phyloP scores from a whole-genome alignment of 2,113 vertebrate species.

The Coryphaenoides rupestris region DNA sequence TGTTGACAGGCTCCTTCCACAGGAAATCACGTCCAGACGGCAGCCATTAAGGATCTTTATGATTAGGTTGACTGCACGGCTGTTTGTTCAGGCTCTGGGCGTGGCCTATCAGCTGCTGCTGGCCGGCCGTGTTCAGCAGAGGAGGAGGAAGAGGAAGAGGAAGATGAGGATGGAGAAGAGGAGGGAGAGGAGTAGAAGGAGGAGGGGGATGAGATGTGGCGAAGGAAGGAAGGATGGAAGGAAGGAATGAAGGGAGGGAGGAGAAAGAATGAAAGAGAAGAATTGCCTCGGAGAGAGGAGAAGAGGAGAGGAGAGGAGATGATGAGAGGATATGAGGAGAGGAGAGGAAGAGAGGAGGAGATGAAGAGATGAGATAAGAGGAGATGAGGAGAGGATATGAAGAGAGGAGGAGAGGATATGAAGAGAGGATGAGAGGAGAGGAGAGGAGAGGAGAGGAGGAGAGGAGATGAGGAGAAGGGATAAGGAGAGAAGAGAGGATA shows the following conservation, averaged over 20 bases:
- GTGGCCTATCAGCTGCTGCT: slow-evolving; percentile 56
- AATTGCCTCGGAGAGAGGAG: background rate
- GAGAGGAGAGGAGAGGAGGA: background rate
- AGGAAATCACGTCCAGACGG: slow-evolving; percentile 50
- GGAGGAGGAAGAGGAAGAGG: slow-evolving; percentile 40
- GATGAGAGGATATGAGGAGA: background rate
- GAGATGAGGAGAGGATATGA: background rate
- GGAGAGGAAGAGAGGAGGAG: background rate
- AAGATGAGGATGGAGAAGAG: background rate
- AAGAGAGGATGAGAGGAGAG: background rate
- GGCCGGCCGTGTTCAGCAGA: slow-evolving; percentile 51
- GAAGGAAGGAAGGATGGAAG: background rate
- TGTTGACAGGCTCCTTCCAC: slow-evolving; percentile 42
- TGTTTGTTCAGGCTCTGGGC: slow-evolving; percentile 66
- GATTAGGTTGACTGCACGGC: slow-evolving; percentile 63
- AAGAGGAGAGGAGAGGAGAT: slow-evolving; percentile 7
- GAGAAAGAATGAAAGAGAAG: background rate
- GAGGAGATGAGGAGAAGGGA: background rate
- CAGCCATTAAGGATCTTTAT: slow-evolving; percentile 71
- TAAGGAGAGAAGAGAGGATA: background rate
- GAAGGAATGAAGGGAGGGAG: background rate
- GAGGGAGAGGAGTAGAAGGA: slow-evolving; percentile 24
- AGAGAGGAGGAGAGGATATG: background rate
- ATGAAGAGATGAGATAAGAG: background rate
- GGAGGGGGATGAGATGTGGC: slow-evolving; percentile 2